Evolutionary conservation across 2,888 invertebrate genomes (phyloP), one percentile per base, ranked within the genome.

Genomic region (Apamea anceps): DNA sequence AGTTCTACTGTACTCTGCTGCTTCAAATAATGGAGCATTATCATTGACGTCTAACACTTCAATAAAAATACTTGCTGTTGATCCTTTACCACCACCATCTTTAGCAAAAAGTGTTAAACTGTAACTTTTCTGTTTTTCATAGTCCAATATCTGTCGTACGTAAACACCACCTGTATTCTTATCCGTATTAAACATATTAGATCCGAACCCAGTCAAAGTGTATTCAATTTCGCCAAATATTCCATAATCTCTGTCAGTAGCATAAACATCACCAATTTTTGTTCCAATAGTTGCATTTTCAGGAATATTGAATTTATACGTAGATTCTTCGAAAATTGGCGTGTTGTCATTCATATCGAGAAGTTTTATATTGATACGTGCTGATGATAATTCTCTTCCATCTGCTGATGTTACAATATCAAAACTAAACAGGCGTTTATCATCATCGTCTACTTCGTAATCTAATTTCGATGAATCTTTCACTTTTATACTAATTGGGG

Each of bases 341-440:
- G 98, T 95, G 89, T 99, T 99, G 89, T 99, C 99, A 91, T 99
- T 99, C 73, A 98, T 98, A 93, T 99, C 99, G 54, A 97, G 90
- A 1, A 99, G 93, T 85, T 98, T 97, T 2, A 98, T 97, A 75
- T 97, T 97, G 0, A 98, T 97, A 87, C 97, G 96, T 0, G 98
- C 96, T 65, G 96, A 96, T 13, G 98, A 97, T 73, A 97, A 95
- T 93, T 98, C 97, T 90, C 94, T 90, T 1, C 95, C 97, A 68
- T 96, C 94, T 0, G 97, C 97, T 1, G 97, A 96, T 0, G 98
- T 98, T 0, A 98, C 97, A 28, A 98, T 97, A 89, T 98, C 98
- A 85, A 98, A 98, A 89, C 97, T 97, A 42, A 98, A 97, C 25
- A 97, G 93, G 60, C 98, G 97, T 83, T 97, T 95, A 0, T 97